Conservation (phyloP, 1,140 invertebrate species). For the Epicauta chinensis region DNA sequence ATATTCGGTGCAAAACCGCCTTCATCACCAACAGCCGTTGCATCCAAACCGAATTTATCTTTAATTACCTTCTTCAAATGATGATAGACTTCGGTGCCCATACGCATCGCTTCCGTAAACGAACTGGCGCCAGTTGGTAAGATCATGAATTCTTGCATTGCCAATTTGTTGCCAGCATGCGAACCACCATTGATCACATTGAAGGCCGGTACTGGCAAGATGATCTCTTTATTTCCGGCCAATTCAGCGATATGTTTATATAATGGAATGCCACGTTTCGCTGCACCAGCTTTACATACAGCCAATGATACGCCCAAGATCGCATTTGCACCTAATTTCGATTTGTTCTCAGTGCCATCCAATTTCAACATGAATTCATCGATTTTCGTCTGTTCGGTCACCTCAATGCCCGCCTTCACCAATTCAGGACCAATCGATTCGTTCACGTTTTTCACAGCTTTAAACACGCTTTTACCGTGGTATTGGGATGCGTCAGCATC, state of each 20-base stretch:
- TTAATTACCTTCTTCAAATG: constrained; percentile 94
- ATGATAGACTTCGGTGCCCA: constrained; percentile 95
- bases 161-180: constrained; percentile 96
- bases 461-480: constrained; percentile 90
- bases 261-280: constrained; percentile 82
- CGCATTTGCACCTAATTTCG: constrained; percentile 92
- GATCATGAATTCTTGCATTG: constrained; percentile 71
- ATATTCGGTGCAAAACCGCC: constrained; percentile 99
- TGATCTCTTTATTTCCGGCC: constrained; percentile 82
- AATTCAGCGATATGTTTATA: constrained; percentile 86
- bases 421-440: constrained; percentile 76
- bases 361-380: constrained; percentile 87
- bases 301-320: constrained; percentile 95
- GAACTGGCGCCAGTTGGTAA: constrained; percentile 65
- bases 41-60: constrained; percentile 85
- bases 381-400: constrained; percentile 84
- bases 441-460: constrained; percentile 92
- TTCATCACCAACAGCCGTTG: constrained; percentile 97
- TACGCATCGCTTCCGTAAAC: constrained; percentile 96
- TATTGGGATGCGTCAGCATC: constrained; percentile 86
- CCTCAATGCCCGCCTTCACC: constrained; percentile 75
- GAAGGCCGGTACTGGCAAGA: constrained; percentile 93
- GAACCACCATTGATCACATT: constrained; percentile 99
- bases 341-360: constrained; percentile 95
- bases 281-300: constrained; percentile 92